Evolutionary conservation across 2,113 vertebrate genomes (phyloP).

Genomic region (Saguinus imperator): DNA sequence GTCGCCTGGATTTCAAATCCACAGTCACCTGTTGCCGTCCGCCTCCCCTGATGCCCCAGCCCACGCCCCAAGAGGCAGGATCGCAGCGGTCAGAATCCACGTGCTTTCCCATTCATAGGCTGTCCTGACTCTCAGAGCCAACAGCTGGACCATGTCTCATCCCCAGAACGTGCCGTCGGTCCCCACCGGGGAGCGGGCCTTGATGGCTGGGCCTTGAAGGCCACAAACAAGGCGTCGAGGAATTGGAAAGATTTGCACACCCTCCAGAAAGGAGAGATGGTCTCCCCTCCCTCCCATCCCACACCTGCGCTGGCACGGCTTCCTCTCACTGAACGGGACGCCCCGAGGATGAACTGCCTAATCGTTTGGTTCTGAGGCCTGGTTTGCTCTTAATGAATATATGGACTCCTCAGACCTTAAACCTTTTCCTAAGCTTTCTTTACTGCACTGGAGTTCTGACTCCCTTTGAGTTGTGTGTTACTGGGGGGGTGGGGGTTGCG

Average conservation of each 20-base stretch:
- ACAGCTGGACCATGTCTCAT: conserved; percentile 66
- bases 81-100: conserved; percentile 28
- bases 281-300: conserved; percentile 62
- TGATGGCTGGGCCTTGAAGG: conserved; percentile 77
- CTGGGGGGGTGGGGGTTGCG: background rate
- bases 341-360: conserved; percentile 74
- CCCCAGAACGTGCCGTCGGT: conserved; percentile 42
- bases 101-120: background rate
- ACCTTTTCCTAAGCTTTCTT: conserved; percentile 49
- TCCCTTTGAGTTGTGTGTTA: conserved; percentile 67
- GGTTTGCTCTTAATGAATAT: conserved; percentile 79
- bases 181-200: conserved; percentile 69
- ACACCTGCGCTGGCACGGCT: conserved; percentile 56
- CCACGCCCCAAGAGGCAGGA: background rate
- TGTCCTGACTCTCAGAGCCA: conserved; percentile 69
- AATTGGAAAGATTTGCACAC: conserved; percentile 80
- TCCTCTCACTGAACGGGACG: conserved; percentile 62
- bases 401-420: conserved; percentile 74
- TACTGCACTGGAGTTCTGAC: conserved; percentile 69
- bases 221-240: conserved; percentile 76
- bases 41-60: background rate
- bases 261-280: conserved; percentile 75
- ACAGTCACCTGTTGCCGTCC: conserved; percentile 54
- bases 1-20: conserved; percentile 76
- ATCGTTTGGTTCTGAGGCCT: conserved; percentile 77